phyloP scores from a whole-genome alignment of 2,797 vertebrate species.

The Phylloscopus collybita region DNA sequence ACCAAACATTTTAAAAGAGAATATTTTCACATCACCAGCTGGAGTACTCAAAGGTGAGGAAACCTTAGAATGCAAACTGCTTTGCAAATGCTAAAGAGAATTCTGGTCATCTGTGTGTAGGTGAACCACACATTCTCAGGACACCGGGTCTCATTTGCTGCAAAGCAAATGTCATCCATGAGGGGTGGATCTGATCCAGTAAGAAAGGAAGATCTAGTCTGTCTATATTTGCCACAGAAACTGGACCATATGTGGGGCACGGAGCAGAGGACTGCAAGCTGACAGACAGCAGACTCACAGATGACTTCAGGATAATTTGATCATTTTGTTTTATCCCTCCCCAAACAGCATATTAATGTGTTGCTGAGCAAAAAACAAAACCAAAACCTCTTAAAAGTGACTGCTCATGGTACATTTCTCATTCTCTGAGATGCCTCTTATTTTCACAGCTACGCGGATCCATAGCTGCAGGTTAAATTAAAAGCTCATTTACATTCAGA shows the following conservation, averaged over 20 bases:
- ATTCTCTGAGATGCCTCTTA: not conserved
- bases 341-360: not conserved
- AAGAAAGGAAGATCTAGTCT: not conserved
- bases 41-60: not conserved
- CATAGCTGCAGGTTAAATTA: not conserved
- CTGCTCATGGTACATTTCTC: not conserved
- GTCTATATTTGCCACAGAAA: not conserved
- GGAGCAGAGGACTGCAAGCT: not conserved
- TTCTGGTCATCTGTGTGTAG: not conserved
- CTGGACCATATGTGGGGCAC: accelerated
- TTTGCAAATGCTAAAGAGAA: not conserved
- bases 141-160: not conserved
- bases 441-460: not conserved
- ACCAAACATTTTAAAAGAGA: not conserved
- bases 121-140: not conserved
- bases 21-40: not conserved
- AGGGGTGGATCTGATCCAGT: not conserved
- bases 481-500: not conserved
- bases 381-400: not conserved
- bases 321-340: not conserved
- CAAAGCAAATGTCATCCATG: not conserved
- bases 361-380: not conserved
- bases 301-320: not conserved
- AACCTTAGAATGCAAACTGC: not conserved
- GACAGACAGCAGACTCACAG: not conserved